These are phyloP conservation scores for Drosophila dives DNA, from an alignment of 2,888 invertebrate genomes.

Conservation along the genomic window DNA sequence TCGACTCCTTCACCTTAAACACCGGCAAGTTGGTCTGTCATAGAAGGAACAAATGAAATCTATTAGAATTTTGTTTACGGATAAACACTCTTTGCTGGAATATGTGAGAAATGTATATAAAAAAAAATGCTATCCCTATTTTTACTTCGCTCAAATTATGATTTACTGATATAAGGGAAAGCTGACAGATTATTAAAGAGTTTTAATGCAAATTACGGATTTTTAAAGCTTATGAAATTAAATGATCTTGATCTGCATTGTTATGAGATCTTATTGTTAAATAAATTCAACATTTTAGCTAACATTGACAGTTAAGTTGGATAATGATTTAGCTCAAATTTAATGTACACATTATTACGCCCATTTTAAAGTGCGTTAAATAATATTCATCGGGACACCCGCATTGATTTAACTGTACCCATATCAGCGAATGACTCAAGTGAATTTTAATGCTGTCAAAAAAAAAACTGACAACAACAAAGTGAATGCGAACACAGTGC, in stretches of 20 bases:
- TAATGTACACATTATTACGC: not conserved
- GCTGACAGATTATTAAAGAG: not conserved
- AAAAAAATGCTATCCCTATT: not conserved
- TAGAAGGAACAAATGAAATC: constrained; percentile 48
- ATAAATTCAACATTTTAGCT: not conserved
- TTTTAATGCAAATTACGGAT: not conserved
- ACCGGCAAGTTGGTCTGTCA: constrained; percentile 98
- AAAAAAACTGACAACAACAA: constrained; percentile 9
- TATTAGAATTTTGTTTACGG: not conserved
- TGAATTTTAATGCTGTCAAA: constrained; percentile 22
- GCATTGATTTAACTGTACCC: constrained; percentile 29
- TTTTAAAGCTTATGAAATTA: not conserved
- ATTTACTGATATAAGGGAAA: not conserved
- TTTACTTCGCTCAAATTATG: not conserved
- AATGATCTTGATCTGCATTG: not conserved
- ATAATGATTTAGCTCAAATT: not conserved
- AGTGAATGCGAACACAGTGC: constrained; percentile 17
- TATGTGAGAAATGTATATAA: not conserved
- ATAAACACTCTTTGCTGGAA: not conserved
- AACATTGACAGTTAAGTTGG: not conserved
- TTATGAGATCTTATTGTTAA: not conserved
- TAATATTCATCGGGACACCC: not conserved
- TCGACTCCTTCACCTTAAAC: constrained; percentile 99
- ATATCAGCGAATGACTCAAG: constrained; percentile 66
- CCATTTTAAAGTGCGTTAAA: not conserved